These are phyloP conservation scores for Drosophila lacicola DNA, from an alignment of 2,888 invertebrate genomes.

Conservation along the genomic window DNA sequence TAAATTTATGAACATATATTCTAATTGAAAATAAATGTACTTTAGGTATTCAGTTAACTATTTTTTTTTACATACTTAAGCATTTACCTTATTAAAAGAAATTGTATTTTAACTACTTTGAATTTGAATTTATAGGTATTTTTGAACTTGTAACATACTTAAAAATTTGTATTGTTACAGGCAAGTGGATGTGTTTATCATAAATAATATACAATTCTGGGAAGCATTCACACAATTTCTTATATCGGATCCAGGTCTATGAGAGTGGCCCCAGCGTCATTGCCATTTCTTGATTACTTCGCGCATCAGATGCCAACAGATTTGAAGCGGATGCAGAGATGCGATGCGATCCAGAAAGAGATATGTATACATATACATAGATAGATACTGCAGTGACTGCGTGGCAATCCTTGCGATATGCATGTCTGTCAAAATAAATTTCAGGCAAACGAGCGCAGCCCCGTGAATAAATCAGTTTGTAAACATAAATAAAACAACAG, in stretches of 20 bases:
- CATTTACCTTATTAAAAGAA: background rate
- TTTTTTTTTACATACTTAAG: too few relatives aligned
- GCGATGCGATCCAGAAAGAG: conserved; percentile 3
- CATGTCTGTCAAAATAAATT: conserved; percentile 75
- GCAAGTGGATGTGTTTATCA: conserved; percentile 3
- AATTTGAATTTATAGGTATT: background rate
- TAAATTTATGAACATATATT: too few relatives aligned
- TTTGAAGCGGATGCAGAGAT: conserved; percentile 53
- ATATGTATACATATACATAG: conserved; percentile 30
- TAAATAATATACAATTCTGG: conserved; percentile 4
- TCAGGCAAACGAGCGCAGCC: conserved; percentile 57
- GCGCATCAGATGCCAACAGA: conserved; percentile 54
- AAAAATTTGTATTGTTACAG: background rate
- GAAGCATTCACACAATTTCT: conserved; percentile 11
- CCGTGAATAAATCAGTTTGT: conserved; percentile 73
- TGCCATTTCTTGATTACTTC: conserved; percentile 47
- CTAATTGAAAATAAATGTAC: too few relatives aligned
- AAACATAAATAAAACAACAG: conserved; percentile 75
- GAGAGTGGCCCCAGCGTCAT: conserved; percentile 25
- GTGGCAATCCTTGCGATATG: conserved; percentile 56
- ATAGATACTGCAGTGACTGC: conserved; percentile 17
- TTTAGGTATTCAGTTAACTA: too few relatives aligned
- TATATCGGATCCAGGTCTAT: conserved; percentile 13
- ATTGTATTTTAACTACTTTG: too few relatives aligned
- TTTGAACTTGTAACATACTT: background rate